Evolutionary conservation across 92 coral and sea anemone species (phyloP).

Genomic region (Phenganax subtilis): DNA sequence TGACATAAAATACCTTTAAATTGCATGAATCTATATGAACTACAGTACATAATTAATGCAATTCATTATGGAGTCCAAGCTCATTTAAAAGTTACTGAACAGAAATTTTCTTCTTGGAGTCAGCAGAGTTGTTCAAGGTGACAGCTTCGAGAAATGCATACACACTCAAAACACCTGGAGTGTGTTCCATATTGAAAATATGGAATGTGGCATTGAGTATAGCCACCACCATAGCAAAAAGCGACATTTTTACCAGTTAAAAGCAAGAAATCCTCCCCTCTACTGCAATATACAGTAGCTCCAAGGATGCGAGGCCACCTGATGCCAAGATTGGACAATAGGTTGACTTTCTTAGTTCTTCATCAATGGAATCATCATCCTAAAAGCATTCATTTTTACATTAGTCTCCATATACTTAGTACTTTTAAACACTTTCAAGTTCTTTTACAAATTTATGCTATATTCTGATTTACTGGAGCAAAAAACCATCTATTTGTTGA

Average conservation of each 20-base stretch:
- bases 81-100: neutral
- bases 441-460: no score
- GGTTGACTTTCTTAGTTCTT: neutral
- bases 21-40: no score
- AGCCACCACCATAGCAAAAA: no score
- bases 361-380: neutral
- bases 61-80: neutral
- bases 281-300: neutral
- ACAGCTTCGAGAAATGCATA: slow-evolving; percentile 1
- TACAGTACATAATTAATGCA: no score
- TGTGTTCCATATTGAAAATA: neutral
- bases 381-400: neutral
- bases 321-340: neutral
- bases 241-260: no score
- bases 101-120: neutral
- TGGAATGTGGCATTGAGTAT: no score
- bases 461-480: no score
- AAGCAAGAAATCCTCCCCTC: neutral
- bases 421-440: no score
- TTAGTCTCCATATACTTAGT: neutral
- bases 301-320: neutral
- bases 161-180: neutral
- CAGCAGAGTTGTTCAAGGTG: neutral
- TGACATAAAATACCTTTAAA: no score
- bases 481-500: no score